A percentile compares a stretch with the other conserved stretches of the same genome.
These are phyloP conservation scores for Pelosia muscerda DNA, from an alignment of 2,888 invertebrate genomes.

Conservation along the genomic window DNA sequence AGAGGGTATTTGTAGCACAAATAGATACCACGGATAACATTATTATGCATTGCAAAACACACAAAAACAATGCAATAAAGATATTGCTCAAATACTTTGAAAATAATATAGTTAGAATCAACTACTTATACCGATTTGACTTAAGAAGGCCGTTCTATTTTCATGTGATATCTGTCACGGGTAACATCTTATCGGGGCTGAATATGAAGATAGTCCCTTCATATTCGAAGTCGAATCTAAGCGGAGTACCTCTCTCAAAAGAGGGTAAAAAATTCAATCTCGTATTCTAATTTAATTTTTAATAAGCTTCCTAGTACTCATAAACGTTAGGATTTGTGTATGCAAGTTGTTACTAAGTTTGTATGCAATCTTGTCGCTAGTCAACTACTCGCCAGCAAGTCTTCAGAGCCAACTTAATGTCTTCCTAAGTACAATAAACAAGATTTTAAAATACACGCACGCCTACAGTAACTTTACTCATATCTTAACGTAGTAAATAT, in stretches of 20 bases:
- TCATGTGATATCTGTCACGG: neutral
- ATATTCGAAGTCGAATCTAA: neutral
- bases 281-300: too few species aligned
- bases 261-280: neutral
- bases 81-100: neutral
- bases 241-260: neutral
- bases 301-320: neutral
- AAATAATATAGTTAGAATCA: neutral
- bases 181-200: neutral
- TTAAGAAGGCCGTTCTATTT: neutral
- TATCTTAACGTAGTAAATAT: constrained; percentile 29
- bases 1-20: neutral
- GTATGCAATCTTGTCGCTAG: neutral
- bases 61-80: too few species aligned
- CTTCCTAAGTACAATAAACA: constrained; percentile 25
- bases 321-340: neutral
- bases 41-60: too few species aligned
- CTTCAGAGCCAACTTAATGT: constrained; percentile 14
- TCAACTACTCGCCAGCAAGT: constrained; percentile 1
- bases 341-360: neutral
- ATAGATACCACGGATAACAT: too few species aligned
- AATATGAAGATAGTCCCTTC: neutral
- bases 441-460: constrained; percentile 24
- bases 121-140: neutral
- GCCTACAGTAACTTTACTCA: constrained; percentile 23